These are phyloP conservation scores for Heliopora coerulea DNA, from an alignment of 92 coral and sea anemone genomes.

Conservation along the genomic window DNA sequence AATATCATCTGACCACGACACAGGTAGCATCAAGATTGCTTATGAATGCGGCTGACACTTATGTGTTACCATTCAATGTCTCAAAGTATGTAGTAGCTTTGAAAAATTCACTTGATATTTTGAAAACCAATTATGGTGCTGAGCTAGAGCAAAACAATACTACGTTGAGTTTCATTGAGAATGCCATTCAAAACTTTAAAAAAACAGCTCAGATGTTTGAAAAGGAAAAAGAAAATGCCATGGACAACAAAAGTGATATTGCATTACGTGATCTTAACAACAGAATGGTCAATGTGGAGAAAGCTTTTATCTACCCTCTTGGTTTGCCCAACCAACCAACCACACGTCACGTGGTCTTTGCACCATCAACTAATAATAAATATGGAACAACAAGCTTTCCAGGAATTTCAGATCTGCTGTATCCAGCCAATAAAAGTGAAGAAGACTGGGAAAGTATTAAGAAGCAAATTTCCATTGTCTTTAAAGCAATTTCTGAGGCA, in stretches of 20 bases:
- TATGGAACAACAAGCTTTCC: constrained; percentile 86
- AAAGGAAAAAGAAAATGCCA: constrained; percentile 36
- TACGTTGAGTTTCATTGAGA: constrained; percentile 39
- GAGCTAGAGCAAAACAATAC: constrained; percentile 27
- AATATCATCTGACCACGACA: constrained; percentile 60
- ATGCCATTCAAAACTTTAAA: constrained; percentile 35
- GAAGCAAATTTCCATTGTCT: constrained; percentile 67
- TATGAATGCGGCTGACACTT: constrained; percentile 65
- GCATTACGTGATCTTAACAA: constrained; percentile 76
- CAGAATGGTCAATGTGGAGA: constrained; percentile 84
- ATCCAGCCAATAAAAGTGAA: constrained; percentile 60
- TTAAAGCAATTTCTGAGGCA: constrained; percentile 63
- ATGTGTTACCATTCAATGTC: constrained; percentile 61
- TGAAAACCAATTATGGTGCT: constrained; percentile 15
- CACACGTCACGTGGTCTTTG: constrained; percentile 78
- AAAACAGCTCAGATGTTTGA: constrained; percentile 10
- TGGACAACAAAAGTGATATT: constrained; percentile 41
- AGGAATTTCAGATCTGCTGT: constrained; percentile 79
- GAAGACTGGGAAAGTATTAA: constrained; percentile 61
- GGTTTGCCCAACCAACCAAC: constrained; percentile 75
- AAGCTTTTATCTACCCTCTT: constrained; percentile 72
- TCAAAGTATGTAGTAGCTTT: constrained; percentile 54
- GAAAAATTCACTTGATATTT: constrained; percentile 49
- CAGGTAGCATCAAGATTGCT: constrained; percentile 64
- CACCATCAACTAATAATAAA: constrained; percentile 70